Evolutionary conservation across 1,140 invertebrate genomes (phyloP), one percentile per base, ranked within the genome.

Genomic region (Lutraria rhynchaena): DNA sequence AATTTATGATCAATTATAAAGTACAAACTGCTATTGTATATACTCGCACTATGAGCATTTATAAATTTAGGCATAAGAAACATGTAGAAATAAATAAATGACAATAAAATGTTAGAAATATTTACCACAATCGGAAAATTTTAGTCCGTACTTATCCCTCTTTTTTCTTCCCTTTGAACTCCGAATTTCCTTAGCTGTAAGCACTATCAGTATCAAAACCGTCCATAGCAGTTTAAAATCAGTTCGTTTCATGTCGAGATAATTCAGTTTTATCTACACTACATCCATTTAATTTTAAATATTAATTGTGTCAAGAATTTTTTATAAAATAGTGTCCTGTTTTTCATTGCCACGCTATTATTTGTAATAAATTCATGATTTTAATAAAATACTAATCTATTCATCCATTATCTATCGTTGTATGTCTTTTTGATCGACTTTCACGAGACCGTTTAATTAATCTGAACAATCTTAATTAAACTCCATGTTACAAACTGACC

Each of bases 41-140:
- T n/a, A n/a, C n/a, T n/a, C n/a, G n/a, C n/a, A n/a, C n/a, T n/a
- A n/a, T n/a, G n/a, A n/a, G n/a, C n/a, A n/a, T n/a, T n/a, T n/a
- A n/a, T n/a, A n/a, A n/a, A n/a, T n/a, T n/a, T n/a, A n/a, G n/a
- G n/a, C n/a, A n/a, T n/a, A n/a, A n/a, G n/a, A n/a, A n/a, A n/a
- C n/a, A n/a, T n/a, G n/a, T n/a, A n/a, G n/a, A n/a, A n/a, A n/a
- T n/a, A n/a, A n/a, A n/a, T n/a, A n/a, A n/a, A n/a, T n/a, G n/a
- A n/a, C n/a, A n/a, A n/a, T n/a, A n/a, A n/a, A n/a, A n/a, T n/a
- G n/a, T n/a, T n/a, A 53, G 11, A 41, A 9, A 19, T 76, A 74
- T 67, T 85, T 60, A 85, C 83, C 83, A 55, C 83, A 85, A 61
- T 85, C 83, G 17, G 80, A 63, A 61, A 78, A 85, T 41, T 76